phyloP scores from a whole-genome alignment of 2,888 invertebrate genomes.

The Deroplatys truncata region DNA sequence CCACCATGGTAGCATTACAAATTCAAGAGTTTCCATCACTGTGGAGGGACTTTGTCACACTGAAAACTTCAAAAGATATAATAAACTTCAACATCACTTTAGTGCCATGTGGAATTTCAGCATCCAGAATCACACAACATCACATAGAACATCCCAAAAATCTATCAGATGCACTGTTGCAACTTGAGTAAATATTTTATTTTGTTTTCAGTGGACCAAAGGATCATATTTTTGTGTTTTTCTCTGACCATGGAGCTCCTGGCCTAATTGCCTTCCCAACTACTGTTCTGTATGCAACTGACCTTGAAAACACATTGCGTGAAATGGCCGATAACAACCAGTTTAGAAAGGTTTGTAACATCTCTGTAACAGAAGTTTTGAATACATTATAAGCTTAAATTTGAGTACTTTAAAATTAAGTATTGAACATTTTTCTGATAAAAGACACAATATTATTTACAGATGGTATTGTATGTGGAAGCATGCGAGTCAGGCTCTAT shows the following conservation, averaged over 20 bases:
- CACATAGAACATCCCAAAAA: too few relatives aligned
- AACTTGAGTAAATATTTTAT: background rate
- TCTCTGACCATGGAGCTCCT: slow-evolving; percentile 58
- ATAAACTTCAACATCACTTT: too few relatives aligned
- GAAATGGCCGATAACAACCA: slow-evolving; percentile 46
- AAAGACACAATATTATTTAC: slow-evolving; percentile 24
- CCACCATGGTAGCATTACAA: too few relatives aligned
- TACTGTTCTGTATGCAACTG: slow-evolving; percentile 40
- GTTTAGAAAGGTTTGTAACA: slow-evolving; percentile 44
- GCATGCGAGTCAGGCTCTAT: slow-evolving; percentile 61
- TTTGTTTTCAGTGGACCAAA: slow-evolving; percentile 47
- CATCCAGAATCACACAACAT: too few relatives aligned
- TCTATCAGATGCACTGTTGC: background rate
- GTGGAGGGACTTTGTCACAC: too few relatives aligned
- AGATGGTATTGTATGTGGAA: slow-evolving; percentile 58
- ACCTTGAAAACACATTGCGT: slow-evolving; percentile 37
- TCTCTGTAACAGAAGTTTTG: background rate
- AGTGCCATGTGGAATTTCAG: too few relatives aligned
- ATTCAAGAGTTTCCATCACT: too few relatives aligned
- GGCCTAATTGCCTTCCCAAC: slow-evolving; percentile 51
- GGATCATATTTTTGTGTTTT: slow-evolving; percentile 57
- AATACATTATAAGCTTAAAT: background rate
- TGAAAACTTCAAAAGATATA: too few relatives aligned
- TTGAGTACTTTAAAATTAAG: background rate
- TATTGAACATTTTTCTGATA: background rate